These are phyloP conservation scores for Arnoldichthys spilopterus DNA, from an alignment of 2,797 vertebrate genomes.

Conservation along the genomic window DNA sequence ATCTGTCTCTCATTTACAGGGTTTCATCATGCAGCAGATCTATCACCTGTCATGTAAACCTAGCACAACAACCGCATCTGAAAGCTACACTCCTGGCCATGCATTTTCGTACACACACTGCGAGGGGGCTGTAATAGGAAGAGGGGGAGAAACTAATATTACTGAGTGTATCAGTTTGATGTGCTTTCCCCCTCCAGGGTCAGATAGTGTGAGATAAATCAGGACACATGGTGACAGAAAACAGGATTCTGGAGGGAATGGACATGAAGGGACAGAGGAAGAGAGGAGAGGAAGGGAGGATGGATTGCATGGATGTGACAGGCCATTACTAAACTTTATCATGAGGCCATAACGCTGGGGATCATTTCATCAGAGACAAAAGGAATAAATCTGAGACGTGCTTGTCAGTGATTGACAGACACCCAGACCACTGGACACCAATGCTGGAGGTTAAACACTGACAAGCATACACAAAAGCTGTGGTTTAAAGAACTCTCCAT, in stretches of 20 bases:
- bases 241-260: not conserved
- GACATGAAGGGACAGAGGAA: not conserved
- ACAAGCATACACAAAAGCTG: conserved; percentile 28
- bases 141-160: conserved; percentile 58
- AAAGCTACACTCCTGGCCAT: not conserved
- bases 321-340: conserved; percentile 54
- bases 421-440: conserved; percentile 17
- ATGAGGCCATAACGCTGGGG: conserved; percentile 49
- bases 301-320: conserved; percentile 34
- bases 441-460: conserved; percentile 36
- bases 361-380: conserved; percentile 46
- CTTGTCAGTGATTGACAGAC: conserved; percentile 46
- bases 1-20: conserved; percentile 17
- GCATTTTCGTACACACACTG: not conserved
- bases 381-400: conserved; percentile 57
- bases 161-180: conserved; percentile 58
- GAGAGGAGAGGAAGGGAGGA: not conserved
- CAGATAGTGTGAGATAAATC: conserved; percentile 54
- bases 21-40: conserved; percentile 50
- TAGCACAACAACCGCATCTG: conserved; percentile 29
- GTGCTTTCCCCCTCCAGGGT: conserved; percentile 43
- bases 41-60: conserved; percentile 53
- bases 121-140: not conserved
- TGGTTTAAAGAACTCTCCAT: conserved; percentile 36
- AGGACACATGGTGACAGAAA: conserved; percentile 3